Percentiles rank a stretch among this genome's conserved stretches.
Evolutionary conservation across 37 sponge, comb jelly and placozoan genomes (phyloP).

Genomic region (Chondrilla cf. caribensis): DNA sequence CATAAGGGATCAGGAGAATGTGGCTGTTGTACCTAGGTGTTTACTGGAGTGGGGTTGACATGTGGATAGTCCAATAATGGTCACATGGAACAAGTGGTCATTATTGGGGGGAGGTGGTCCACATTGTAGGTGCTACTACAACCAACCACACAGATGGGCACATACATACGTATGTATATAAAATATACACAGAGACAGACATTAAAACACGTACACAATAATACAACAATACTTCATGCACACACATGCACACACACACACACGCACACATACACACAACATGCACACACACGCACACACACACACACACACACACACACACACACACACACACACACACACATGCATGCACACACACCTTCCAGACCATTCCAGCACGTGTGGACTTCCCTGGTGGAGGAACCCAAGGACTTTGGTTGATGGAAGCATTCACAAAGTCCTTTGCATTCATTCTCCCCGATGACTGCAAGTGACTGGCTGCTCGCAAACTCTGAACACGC

Average conservation of each 20-base stretch:
- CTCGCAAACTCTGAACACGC: constrained; percentile 27
- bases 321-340: background rate
- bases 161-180: too few relatives aligned
- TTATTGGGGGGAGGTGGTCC: too few relatives aligned
- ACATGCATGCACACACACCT: background rate
- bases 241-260: background rate
- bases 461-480: background rate
- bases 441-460: constrained; percentile 16
- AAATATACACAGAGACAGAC: too few relatives aligned
- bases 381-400: constrained; percentile 58
- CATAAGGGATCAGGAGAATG: too few relatives aligned
- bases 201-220: too few relatives aligned
- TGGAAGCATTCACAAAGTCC: constrained; percentile 32
- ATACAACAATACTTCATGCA: background rate
- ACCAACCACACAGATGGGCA: too few relatives aligned
- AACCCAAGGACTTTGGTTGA: constrained; percentile 57
- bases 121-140: too few relatives aligned
- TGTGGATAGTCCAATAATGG: too few relatives aligned
- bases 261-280: background rate
- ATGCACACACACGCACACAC: constrained; percentile 3
- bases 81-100: too few relatives aligned
- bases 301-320: background rate
- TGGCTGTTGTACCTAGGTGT: too few relatives aligned
- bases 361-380: constrained; percentile 15
- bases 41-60: too few relatives aligned